phyloP scores from a whole-genome alignment of 2,797 vertebrate genomes.

The Amblyraja radiata region DNA sequence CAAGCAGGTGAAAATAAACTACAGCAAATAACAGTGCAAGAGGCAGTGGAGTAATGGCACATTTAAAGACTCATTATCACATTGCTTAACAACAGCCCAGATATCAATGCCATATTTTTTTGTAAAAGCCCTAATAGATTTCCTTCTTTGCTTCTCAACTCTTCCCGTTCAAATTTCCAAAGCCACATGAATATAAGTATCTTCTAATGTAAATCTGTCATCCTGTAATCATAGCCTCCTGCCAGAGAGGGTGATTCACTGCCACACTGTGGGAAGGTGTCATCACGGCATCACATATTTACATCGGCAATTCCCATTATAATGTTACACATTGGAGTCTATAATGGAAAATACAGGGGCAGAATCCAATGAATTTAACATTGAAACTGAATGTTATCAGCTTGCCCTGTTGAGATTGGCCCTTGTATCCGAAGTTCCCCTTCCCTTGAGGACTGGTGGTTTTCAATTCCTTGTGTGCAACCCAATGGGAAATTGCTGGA shows the following conservation, averaged over 20 bases:
- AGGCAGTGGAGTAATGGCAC: not conserved
- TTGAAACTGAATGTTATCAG: not conserved
- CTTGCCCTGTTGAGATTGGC: not conserved
- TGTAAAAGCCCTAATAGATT: not conserved
- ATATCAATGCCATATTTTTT: not conserved
- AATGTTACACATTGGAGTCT: not conserved
- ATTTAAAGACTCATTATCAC: not conserved
- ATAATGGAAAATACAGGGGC: not conserved
- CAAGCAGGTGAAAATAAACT: constrained; percentile 2
- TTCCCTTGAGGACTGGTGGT: not conserved
- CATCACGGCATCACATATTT: not conserved
- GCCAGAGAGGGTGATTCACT: not conserved
- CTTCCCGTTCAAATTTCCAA: not conserved
- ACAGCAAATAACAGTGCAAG: not conserved
- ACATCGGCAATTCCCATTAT: not conserved
- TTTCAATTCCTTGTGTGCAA: not conserved
- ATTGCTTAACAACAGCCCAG: not conserved
- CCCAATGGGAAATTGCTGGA: not conserved
- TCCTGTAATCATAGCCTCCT: not conserved
- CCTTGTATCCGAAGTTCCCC: not conserved
- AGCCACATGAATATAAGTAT: not conserved
- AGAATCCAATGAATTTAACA: not conserved
- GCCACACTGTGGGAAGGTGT: not conserved
- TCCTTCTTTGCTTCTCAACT: not conserved
- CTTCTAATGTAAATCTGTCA: not conserved